Evolutionary conservation across 2,797 vertebrate genomes (phyloP), one percentile per base, ranked within the genome.

Genomic region (Hozukius guyotensis): DNA sequence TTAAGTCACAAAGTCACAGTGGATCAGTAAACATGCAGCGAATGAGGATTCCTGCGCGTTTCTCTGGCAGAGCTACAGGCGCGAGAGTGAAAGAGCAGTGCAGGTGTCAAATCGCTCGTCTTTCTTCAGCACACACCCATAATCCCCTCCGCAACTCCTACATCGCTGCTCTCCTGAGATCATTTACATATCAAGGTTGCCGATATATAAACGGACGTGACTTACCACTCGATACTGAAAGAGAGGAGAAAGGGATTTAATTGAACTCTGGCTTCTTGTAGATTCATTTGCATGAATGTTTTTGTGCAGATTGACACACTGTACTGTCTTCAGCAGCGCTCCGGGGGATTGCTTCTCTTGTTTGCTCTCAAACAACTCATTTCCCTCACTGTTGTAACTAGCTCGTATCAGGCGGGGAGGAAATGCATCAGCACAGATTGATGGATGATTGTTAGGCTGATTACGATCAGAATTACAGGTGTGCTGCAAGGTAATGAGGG

Each of bases 211-310:
- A 78, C 70, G 77, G 78, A 90, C 71, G 36, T 6, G 71, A 84
- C 75, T 71, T 74, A 68, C 68, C 64, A 68, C 53, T 78, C 60
- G 25, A 52, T 52, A 52, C 65, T 55, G 79, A 78, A 64, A 42
- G 46, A 75, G 32, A 75, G 70, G 31, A 83, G 77, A 76, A 81
- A 74, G 53, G 65, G 75, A 71, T 79, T 78, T 81, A 76, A 90
- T 80, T 83, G 81, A 89, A 90, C 68, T 60, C 31, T 68, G 75
- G 80, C 64, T 77, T 82, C 57, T 73, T 32, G 14, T 6, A 70
- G 74, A 78, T 59, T 85, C 20, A 89, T 94, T 92, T 91, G 87
- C 89, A 92, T 89, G 68, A 70, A 67, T 74, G 68, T 80, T 83
- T 76, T 80, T 62, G 65, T 56, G 63, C 69, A 24, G 69, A 80